Base-by-base conservation (phyloP, 2,113 vertebrate species). In the Geococcyx californianus region DNA sequence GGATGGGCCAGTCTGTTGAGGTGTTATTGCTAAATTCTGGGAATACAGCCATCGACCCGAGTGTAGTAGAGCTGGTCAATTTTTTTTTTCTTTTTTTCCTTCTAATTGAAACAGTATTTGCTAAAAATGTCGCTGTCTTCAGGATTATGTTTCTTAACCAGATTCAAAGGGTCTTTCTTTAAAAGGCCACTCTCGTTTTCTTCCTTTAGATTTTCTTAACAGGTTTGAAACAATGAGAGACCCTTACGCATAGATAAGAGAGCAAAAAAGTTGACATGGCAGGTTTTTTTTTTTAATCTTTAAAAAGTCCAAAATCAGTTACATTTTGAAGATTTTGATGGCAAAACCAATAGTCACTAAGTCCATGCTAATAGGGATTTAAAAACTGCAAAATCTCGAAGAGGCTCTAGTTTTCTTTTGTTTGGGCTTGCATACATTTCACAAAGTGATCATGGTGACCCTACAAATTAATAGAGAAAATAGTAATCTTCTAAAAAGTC, bases 31-130 rank as follows among this genome's bases (percentile, higher is more conserved):
- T 66, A 64, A 81, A 51, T 91, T n/a, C 26, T 86, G n/a, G 24
- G 9, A 72, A 74, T 64, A 59, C 25, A 73, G 28, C 18, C 13
- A 31, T 13, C 42, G 49, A 60, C 10, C 6, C 13, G 84, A 72
- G 15, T 26, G 49, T 12, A 33, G 7, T 16, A 52, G 1, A 0
- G 10, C 5, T 44, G 8, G 17, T 56, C 17, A 52, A 3, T 25
- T 34, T 52, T 54, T 38, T 58, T 9, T 26, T 54, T 47, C 3
- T 34, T 42, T 42, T 54, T 42, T 47, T 40, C 26, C 8, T 80
- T 59, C 38, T 59, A 6, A 59, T 80, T 73, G 42, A 87, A 87
- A 56, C 4, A 55, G 40, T 3, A 24, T 59, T 86, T 36, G 13
- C 19, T 51, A 56, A 33, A 69, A 79, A 52, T 38, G 24, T 75